Evolutionary conservation across 53 echinoderm and acorn worm species (phyloP).

Genomic region (Zoroaster sp.): DNA sequence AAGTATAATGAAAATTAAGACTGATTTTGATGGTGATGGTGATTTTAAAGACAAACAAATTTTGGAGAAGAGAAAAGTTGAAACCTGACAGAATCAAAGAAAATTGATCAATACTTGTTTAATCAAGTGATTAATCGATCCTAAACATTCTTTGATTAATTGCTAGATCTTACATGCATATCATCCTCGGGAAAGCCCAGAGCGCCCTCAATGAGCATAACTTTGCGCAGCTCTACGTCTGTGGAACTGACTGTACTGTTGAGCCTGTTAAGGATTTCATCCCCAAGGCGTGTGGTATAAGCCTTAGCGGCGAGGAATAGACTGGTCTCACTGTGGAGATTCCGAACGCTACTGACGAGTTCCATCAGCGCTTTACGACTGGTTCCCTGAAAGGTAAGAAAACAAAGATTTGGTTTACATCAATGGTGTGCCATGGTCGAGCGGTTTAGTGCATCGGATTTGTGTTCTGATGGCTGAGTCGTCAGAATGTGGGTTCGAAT

Average conservation of each 20-base stretch:
- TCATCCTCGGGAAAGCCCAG: slow-evolving; percentile 79
- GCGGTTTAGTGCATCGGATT: no score
- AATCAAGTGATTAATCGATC: no score
- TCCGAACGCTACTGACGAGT: slow-evolving; percentile 72
- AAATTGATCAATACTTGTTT: no score
- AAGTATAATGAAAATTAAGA: no score
- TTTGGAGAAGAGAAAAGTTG: no score
- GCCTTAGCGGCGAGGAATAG: slow-evolving; percentile 86
- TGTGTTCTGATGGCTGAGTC: no score
- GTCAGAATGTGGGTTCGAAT: no score
- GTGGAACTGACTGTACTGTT: slow-evolving; percentile 71
- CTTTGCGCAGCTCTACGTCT: slow-evolving; percentile 86
- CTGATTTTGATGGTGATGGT: no score
- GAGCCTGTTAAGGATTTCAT: slow-evolving; percentile 72
- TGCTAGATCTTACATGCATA: slow-evolving; percentile 38
- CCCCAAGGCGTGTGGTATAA: slow-evolving; percentile 77
- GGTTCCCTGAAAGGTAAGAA: slow-evolving; percentile 60
- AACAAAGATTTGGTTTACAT: neutral
- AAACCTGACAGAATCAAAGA: no score
- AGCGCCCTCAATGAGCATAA: slow-evolving; percentile 84
- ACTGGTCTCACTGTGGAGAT: slow-evolving; percentile 88
- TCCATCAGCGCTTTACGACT: slow-evolving; percentile 89
- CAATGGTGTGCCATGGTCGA: no score
- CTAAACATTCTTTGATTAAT: no score
- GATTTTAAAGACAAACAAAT: no score